phyloP scores from a whole-genome alignment of 2,797 vertebrate genomes.

The Nasua narica region DNA sequence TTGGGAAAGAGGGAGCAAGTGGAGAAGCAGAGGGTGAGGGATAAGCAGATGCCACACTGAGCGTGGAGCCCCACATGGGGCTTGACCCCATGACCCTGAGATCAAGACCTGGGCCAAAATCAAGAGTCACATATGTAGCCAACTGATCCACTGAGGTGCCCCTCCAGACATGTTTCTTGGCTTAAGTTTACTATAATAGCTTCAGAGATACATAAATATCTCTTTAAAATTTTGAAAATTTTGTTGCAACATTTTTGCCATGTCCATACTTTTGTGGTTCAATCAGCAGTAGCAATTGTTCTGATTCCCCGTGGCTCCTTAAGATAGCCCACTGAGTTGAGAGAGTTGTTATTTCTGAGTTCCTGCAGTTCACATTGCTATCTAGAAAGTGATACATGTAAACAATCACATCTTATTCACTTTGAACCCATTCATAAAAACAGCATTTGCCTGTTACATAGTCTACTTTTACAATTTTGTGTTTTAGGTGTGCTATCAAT shows the following conservation, averaged over 20 bases:
- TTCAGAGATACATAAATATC: neutral
- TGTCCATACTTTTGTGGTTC: slow-evolving; percentile 60
- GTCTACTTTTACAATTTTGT: neutral
- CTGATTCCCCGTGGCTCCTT: slow-evolving; percentile 55
- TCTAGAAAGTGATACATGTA: slow-evolving; percentile 69
- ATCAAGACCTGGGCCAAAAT: neutral
- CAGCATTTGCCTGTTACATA: neutral
- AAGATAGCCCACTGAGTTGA: slow-evolving; percentile 67
- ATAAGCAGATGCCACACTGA: neutral
- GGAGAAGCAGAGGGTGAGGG: neutral
- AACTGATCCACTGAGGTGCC: neutral
- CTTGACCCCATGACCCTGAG: neutral
- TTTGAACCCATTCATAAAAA: slow-evolving; percentile 48
- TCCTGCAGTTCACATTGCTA: slow-evolving; percentile 66
- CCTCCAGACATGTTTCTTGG: neutral
- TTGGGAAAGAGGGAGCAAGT: neutral
- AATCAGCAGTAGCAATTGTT: slow-evolving; percentile 66
- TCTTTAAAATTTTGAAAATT: slow-evolving; percentile 28
- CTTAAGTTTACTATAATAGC: neutral
- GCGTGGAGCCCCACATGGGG: neutral
- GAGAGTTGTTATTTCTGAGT: slow-evolving; percentile 70
- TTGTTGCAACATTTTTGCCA: slow-evolving; percentile 17
- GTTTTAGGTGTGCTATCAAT: slow-evolving; percentile 9
- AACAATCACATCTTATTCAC: slow-evolving; percentile 57
- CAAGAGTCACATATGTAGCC: neutral